phyloP scores from a whole-genome alignment of 2,888 invertebrate species.

The Timema podura region DNA sequence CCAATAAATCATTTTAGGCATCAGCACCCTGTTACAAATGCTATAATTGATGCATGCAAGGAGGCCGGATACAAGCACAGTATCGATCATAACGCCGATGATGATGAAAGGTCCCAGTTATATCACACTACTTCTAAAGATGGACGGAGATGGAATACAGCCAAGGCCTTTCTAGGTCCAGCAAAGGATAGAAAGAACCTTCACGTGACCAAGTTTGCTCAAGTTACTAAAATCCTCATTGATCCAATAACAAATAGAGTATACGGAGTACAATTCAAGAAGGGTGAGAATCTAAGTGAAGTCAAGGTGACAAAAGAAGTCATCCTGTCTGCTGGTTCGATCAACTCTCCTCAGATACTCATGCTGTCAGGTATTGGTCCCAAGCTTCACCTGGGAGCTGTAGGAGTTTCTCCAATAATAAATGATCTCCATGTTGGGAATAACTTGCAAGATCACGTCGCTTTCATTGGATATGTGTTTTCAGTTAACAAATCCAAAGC shows the following conservation, averaged over 20 bases:
- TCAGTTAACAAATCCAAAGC: conserved; percentile 1
- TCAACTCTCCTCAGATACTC: conserved; percentile 89
- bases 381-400: conserved; percentile 46
- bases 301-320: conserved; percentile 78
- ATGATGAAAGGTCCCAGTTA: conserved; percentile 41
- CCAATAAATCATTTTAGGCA: conserved; percentile 41
- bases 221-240: conserved; percentile 71
- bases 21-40: conserved; percentile 39
- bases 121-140: conserved; percentile 41
- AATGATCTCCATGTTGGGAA: not conserved
- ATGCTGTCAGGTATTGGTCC: conserved; percentile 91
- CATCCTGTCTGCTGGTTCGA: conserved; percentile 82
- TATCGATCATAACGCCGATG: conserved; percentile 41
- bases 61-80: conserved; percentile 45
- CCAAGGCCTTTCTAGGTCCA: conserved; percentile 38
- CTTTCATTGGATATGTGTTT: not conserved
- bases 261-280: conserved; percentile 73
- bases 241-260: conserved; percentile 70
- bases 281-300: conserved; percentile 64
- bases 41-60: conserved; percentile 40
- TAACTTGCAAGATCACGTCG: conserved; percentile 7
- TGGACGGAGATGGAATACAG: conserved; percentile 42
- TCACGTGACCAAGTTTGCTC: conserved; percentile 74
- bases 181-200: conserved; percentile 56
- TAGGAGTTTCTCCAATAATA: not conserved